Percentiles rank a stretch among this genome's conserved stretches.
These are phyloP conservation scores for Cosmia trapezina DNA, from an alignment of 2,888 invertebrate genomes.

Conservation along the genomic window DNA sequence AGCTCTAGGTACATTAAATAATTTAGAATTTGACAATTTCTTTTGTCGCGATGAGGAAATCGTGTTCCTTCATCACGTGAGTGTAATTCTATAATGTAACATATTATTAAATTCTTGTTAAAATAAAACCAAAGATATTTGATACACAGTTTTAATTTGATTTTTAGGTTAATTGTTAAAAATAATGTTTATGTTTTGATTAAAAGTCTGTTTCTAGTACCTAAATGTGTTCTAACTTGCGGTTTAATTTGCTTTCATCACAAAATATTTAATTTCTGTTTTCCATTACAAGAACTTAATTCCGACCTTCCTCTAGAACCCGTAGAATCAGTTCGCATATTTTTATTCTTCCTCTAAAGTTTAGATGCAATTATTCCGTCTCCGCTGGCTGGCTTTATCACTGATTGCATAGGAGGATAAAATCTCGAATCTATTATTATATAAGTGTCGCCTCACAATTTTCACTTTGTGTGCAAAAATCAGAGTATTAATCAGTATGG, in stretches of 20 bases:
- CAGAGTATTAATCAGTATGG: not conserved
- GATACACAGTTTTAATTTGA: not conserved
- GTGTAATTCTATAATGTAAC: not conserved
- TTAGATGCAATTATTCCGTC: slow-evolving; percentile 32
- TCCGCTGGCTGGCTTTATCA: not conserved
- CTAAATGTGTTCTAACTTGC: not conserved
- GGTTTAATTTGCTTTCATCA: not conserved
- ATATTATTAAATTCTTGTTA: not conserved
- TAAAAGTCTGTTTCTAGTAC: too few relatives aligned
- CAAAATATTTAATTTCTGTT: not conserved
- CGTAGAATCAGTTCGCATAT: slow-evolving; percentile 14
- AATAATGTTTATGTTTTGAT: not conserved
- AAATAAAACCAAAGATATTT: too few relatives aligned
- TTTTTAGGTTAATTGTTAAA: not conserved
- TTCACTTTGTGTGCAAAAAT: slow-evolving; percentile 17
- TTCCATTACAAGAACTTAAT: not conserved
- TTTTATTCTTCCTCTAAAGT: slow-evolving; percentile 9
- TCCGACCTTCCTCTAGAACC: not conserved
- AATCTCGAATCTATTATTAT: slow-evolving; percentile 14
- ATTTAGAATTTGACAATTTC: too few relatives aligned
- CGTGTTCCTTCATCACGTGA: not conserved
- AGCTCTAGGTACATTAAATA: too few relatives aligned
- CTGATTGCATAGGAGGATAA: slow-evolving; percentile 27
- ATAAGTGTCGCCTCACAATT: slow-evolving; percentile 1
- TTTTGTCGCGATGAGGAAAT: not conserved